Base-by-base conservation (phyloP, 2,113 vertebrate genomes). In the Pangasianodon hypophthalmus region DNA sequence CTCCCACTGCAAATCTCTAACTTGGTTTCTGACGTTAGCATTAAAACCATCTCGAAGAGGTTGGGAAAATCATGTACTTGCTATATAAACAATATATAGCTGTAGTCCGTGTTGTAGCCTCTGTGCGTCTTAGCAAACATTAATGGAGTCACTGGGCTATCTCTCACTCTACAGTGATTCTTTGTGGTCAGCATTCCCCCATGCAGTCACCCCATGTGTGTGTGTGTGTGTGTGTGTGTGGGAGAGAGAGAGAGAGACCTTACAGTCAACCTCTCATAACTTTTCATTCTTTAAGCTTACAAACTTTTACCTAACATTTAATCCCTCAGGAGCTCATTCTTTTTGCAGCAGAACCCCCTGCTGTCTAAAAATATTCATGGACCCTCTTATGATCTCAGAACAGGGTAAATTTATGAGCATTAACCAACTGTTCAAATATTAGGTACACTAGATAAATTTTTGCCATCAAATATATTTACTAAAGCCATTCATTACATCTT, bases 81-180 rank as follows among this genome's bases (percentile, higher is more conserved):
- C 69, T 82, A 86, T 90, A 84, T 89, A 56, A 91, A 91, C 90
- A 89, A 77, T 88, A 77, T 80, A 88, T 81, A 87, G 50, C 44
- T 84, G 84, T 81, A 88, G 46, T 69, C 52, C 50, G 1, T 80
- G 86, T 87, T 84, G 90, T 89, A 84, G 60, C 54, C 19, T 24
- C 24, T 84, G 85, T 58, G 24, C 64, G 54, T 88, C 88, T 83
- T 46, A 62, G 90, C 81, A 91, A 91, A 91, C 81, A 86, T 79
- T 58, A 90, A 91, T 69, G 89, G 91, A 90, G 92, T 75, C 89
- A 52, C 67, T 62, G 56, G 83, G 86, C 75, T 77, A 58, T 90
- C 85, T 90, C 89, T 92, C 92, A 85, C 89, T 89, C 85, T 88
- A 77, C 87, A 89, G 92, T 90, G 92, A 91, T 91, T 90, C 77